A percentile compares a stretch with the other conserved stretches of the same genome.
These are phyloP conservation scores for Mactromeris polynyma DNA, from an alignment of 2,888 invertebrate species.

Conservation along the genomic window DNA sequence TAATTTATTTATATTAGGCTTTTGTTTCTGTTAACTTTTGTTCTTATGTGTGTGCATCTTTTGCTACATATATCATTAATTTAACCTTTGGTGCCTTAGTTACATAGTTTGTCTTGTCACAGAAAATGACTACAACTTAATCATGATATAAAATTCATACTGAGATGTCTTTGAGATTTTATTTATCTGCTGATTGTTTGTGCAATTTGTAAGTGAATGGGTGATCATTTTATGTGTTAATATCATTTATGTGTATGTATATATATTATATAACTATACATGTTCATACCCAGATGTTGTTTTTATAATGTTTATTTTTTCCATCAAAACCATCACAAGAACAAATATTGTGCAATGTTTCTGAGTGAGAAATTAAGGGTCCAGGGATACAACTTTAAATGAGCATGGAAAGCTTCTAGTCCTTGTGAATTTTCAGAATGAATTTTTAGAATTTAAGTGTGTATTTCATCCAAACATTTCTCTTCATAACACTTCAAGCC, in stretches of 20 bases:
- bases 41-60: neutral
- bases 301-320: neutral
- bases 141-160: neutral
- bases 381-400: neutral
- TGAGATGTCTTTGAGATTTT: neutral
- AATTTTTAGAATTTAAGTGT: no score
- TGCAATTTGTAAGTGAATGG: neutral
- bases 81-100: constrained; percentile 15
- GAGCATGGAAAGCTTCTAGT: neutral
- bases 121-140: neutral
- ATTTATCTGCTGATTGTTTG: neutral
- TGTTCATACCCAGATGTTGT: neutral
- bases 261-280: neutral
- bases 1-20: no score
- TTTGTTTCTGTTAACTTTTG: neutral
- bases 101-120: neutral
- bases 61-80: neutral
- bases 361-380: neutral
- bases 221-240: neutral
- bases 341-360: neutral
- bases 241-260: neutral
- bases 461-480: no score
- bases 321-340: neutral
- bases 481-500: no score
- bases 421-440: neutral